Evolutionary conservation across 2,888 invertebrate species (phyloP).

Genomic region (Synergus itoensis): DNA sequence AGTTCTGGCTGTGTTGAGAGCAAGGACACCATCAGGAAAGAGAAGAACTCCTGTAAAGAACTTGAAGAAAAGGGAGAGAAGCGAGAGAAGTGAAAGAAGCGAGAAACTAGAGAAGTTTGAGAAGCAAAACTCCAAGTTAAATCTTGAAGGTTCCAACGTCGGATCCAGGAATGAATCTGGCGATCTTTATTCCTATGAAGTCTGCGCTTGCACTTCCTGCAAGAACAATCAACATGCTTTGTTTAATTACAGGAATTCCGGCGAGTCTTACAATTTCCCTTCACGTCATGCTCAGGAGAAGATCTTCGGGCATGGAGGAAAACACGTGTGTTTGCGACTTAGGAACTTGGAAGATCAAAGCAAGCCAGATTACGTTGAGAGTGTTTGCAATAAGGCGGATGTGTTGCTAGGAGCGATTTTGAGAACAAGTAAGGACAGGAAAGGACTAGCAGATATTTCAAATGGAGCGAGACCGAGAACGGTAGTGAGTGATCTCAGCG

Average conservation of each 20-base stretch:
- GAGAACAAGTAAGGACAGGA: slow-evolving; percentile 70
- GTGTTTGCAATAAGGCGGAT: slow-evolving; percentile 78
- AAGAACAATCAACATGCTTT: neutral
- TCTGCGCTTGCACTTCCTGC: neutral
- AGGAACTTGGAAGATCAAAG: neutral
- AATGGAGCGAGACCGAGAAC: slow-evolving; percentile 63
- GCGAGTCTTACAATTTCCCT: neutral
- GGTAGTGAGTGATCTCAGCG: slow-evolving; percentile 38
- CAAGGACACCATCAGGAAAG: slow-evolving; percentile 69
- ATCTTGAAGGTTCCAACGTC: neutral
- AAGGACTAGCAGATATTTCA: slow-evolving; percentile 62
- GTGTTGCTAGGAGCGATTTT: slow-evolving; percentile 81
- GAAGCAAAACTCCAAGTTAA: neutral
- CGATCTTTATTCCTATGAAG: neutral
- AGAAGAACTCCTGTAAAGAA: slow-evolving; percentile 48
- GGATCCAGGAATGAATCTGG: neutral
- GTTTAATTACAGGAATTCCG: neutral
- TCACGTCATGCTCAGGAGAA: neutral
- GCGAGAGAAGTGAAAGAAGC: slow-evolving; percentile 43
- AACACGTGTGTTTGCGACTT: neutral
- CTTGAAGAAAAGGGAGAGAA: slow-evolving; percentile 56
- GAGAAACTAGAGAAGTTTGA: neutral
- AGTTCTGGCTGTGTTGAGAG: slow-evolving; percentile 75
- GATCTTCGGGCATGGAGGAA: neutral
- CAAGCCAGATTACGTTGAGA: slow-evolving; percentile 52